Conservation (phyloP, 2,113 vertebrate genomes). For the Erinaceus europaeus region DNA sequence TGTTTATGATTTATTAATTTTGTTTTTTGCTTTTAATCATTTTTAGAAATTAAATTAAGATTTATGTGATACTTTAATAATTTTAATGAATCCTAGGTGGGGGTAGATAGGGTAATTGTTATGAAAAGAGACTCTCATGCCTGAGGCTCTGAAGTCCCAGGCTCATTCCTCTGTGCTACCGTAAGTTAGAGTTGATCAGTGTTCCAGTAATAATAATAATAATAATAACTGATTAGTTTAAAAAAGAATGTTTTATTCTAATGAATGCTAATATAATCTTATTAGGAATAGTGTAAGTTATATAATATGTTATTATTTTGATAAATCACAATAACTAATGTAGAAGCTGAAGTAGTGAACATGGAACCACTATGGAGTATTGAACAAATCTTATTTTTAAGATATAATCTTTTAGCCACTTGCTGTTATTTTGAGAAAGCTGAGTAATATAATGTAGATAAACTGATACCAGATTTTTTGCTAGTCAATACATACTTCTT, state of each 20-base stretch:
- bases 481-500: constrained; percentile 56
- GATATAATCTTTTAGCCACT: background rate
- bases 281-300: background rate
- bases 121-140: too few species aligned
- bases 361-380: background rate
- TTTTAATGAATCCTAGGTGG: background rate
- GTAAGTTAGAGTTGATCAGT: too few species aligned
- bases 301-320: background rate
- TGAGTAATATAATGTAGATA: constrained; percentile 30
- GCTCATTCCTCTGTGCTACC: too few species aligned
- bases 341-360: background rate
- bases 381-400: background rate
- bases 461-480: constrained; percentile 53
- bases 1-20: constrained; percentile 36
- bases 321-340: background rate
- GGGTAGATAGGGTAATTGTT: too few species aligned
- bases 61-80: background rate
- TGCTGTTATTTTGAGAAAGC: constrained; percentile 1
- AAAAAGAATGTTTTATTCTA: too few species aligned
- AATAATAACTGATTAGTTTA: too few species aligned
- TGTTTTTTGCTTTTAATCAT: constrained; percentile 16
- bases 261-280: too few species aligned
- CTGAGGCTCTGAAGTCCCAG: too few species aligned
- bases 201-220: too few species aligned
- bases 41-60: background rate